These are phyloP conservation scores for Hirundichthys speculiger DNA, from an alignment of 2,113 vertebrate species.

Conservation along the genomic window DNA sequence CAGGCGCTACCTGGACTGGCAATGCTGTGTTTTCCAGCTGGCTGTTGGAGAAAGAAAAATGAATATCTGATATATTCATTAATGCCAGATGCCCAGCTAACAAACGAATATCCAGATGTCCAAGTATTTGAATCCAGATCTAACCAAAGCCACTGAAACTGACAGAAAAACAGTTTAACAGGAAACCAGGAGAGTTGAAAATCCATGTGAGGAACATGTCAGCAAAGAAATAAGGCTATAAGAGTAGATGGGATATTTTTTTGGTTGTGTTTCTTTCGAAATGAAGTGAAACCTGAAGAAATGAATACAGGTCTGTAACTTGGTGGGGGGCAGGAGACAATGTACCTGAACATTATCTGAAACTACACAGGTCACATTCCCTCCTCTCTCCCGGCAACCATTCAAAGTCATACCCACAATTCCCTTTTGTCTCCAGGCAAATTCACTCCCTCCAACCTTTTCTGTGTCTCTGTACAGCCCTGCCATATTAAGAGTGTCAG, in stretches of 20 bases:
- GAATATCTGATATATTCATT: no score
- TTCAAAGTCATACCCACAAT: conserved; percentile 39
- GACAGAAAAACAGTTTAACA: not conserved
- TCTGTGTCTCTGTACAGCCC: conserved; percentile 34
- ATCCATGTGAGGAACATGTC: not conserved
- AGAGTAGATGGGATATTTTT: not conserved
- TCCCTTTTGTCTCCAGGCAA: conserved; percentile 39
- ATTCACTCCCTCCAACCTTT: conserved; percentile 23
- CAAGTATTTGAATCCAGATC: no score
- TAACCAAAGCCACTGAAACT: not conserved
- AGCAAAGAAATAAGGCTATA: not conserved
- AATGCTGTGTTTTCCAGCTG: no score
- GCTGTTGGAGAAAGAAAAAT: no score
- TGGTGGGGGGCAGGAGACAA: conserved; percentile 38
- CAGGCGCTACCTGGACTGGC: no score
- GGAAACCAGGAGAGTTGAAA: not conserved
- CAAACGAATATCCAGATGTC: no score
- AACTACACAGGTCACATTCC: conserved; percentile 56
- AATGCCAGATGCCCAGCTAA: no score
- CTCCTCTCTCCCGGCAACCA: conserved; percentile 26
- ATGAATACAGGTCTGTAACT: conserved; percentile 34
- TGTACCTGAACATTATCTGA: conserved; percentile 56
- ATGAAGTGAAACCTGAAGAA: conserved; percentile 46
- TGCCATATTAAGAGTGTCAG: conserved; percentile 60
- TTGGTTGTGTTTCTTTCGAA: conserved; percentile 25